Evolutionary conservation across 2,888 invertebrate genomes (phyloP).

Genomic region (Drosophila nigritarsus): DNA sequence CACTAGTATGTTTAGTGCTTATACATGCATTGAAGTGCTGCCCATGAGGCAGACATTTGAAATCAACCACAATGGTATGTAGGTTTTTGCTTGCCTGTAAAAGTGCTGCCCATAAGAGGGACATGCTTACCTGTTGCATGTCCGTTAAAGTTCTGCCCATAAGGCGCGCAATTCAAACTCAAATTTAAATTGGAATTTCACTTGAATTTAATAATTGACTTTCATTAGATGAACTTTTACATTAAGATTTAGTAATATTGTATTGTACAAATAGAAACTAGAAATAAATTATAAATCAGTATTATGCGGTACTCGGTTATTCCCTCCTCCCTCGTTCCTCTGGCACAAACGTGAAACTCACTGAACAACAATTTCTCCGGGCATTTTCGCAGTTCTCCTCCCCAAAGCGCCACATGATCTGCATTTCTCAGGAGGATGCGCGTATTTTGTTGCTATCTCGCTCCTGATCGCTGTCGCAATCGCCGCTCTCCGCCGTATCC

Average conservation of each 20-base stretch:
- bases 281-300: slow-evolving; percentile 61
- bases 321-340: background rate
- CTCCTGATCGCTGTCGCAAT: slow-evolving; percentile 82
- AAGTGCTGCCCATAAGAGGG: background rate
- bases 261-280: slow-evolving; percentile 63
- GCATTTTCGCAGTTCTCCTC: slow-evolving; percentile 7
- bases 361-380: slow-evolving; percentile 21
- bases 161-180: background rate
- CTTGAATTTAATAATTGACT: slow-evolving; percentile 30
- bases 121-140: background rate
- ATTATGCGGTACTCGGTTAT: slow-evolving; percentile 39
- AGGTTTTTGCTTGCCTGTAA: background rate
- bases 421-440: slow-evolving; percentile 79
- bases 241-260: slow-evolving; percentile 42
- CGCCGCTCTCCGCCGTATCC: slow-evolving; percentile 77
- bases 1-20: background rate
- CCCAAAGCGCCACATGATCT: slow-evolving; percentile 77
- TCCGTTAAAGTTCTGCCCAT: background rate
- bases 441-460: slow-evolving; percentile 82
- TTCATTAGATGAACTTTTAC: slow-evolving; percentile 31
- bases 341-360: slow-evolving; percentile 40
- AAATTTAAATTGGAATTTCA: background rate
- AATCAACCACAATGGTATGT: background rate
- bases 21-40: background rate
- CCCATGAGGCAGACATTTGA: background rate